phyloP scores from a whole-genome alignment of 2,797 vertebrate genomes.

The Uromys caudimaculatus region DNA sequence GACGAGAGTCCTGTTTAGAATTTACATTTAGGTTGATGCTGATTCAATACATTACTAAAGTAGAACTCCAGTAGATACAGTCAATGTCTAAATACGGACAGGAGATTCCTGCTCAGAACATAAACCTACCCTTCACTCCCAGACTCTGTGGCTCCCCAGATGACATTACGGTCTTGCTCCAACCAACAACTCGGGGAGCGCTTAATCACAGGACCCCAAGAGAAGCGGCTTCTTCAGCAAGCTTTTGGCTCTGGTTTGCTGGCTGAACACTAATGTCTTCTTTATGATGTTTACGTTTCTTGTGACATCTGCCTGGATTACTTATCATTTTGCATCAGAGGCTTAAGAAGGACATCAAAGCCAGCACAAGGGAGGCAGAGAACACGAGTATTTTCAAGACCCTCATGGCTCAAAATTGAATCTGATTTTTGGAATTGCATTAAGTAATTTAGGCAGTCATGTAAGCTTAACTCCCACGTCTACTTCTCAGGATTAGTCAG shows the following conservation, averaged over 20 bases:
- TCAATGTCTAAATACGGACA: not conserved
- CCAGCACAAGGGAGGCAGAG: not conserved
- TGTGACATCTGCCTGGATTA: not conserved
- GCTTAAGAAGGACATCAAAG: not conserved
- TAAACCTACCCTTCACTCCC: not conserved
- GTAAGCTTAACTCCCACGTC: not conserved
- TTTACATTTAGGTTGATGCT: not conserved
- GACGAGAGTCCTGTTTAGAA: not conserved
- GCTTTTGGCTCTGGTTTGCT: not conserved
- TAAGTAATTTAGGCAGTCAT: not conserved
- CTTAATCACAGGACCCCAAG: not conserved
- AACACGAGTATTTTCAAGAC: not conserved
- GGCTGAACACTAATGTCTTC: not conserved
- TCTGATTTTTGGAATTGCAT: not conserved
- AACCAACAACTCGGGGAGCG: not conserved
- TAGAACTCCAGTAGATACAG: not conserved
- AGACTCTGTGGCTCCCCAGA: not conserved
- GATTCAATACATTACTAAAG: not conserved
- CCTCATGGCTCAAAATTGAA: not conserved
- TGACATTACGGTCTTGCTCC: not conserved
- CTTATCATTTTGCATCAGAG: not conserved
- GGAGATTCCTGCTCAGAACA: not conserved
- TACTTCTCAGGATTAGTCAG: slow-evolving; percentile 1
- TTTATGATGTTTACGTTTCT: not conserved
- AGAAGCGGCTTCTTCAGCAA: not conserved